Conservation (phyloP, 2,797 vertebrate species). For the Erethizon dorsatum region DNA sequence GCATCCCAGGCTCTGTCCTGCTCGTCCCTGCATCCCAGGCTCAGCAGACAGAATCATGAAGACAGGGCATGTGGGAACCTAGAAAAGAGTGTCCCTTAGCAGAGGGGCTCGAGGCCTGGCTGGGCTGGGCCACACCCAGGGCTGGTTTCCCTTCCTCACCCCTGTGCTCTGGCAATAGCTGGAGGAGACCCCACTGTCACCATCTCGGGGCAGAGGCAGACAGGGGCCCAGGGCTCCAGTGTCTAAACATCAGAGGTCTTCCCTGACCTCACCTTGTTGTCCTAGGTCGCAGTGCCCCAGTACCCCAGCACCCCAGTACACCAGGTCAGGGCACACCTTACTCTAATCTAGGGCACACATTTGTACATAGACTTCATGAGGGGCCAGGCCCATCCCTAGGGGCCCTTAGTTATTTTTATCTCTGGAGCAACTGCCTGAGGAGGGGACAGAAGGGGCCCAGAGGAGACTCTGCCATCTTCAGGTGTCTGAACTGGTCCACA, state of each 20-base stretch:
- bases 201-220: not conserved
- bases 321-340: not conserved
- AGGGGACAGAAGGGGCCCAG: not conserved
- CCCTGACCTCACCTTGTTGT: not conserved
- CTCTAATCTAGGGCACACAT: not conserved
- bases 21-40: not conserved
- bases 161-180: too few relatives aligned
- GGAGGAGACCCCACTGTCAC: not conserved
- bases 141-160: not conserved
- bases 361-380: fast-evolving
- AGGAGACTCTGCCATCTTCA: not conserved
- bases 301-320: not conserved
- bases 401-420: not conserved
- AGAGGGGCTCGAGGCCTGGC: too few relatives aligned
- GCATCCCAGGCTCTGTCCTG: too few relatives aligned
- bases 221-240: not conserved
- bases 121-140: not conserved
- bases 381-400: not conserved
- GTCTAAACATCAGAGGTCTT: not conserved
- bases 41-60: too few relatives aligned
- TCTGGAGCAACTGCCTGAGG: not conserved
- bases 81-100: not conserved
- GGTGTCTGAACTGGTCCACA: not conserved
- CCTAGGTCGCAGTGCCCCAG: not conserved
- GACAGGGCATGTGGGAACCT: not conserved